Evolutionary conservation across 1,140 invertebrate species (phyloP).

Genomic region (Neodiprion pinetum): DNA sequence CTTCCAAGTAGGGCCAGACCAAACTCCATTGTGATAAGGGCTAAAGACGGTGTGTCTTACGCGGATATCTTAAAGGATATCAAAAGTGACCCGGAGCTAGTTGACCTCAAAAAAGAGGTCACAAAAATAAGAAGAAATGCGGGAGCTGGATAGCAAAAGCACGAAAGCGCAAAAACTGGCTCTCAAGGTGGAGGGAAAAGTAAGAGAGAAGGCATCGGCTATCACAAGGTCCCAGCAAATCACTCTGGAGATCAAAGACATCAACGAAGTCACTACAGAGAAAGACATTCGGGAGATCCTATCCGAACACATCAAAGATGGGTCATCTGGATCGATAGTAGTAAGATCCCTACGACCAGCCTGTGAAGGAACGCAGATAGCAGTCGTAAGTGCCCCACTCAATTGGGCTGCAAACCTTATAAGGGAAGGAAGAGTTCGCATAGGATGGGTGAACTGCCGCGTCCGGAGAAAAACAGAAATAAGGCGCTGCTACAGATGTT

Average conservation of each 20-base stretch:
- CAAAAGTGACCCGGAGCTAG: conserved; percentile 2
- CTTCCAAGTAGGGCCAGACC: not conserved
- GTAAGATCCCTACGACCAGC: no score
- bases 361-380: no score
- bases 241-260: conserved; percentile 8
- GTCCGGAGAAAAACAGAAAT: conserved; percentile 11
- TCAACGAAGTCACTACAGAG: conserved; percentile 11
- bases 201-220: not conserved
- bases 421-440: no score
- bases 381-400: no score
- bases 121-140: conserved; percentile 2
- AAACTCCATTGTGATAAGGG: not conserved
- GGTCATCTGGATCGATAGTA: no score
- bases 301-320: not conserved
- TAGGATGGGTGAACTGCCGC: conserved; percentile 30
- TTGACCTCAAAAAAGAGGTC: not conserved
- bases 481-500: conserved; percentile 26
- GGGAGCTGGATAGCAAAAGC: not conserved
- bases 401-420: no score
- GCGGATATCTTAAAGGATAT: conserved; percentile 12
- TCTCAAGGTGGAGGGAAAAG: not conserved
- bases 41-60: not conserved
- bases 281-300: conserved; percentile 1
- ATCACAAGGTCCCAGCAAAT: not conserved
- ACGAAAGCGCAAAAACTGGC: not conserved